Evolutionary conservation across 1,140 invertebrate species (phyloP), one percentile per base, ranked within the genome.

Genomic region (Bilobella aurantiaca): DNA sequence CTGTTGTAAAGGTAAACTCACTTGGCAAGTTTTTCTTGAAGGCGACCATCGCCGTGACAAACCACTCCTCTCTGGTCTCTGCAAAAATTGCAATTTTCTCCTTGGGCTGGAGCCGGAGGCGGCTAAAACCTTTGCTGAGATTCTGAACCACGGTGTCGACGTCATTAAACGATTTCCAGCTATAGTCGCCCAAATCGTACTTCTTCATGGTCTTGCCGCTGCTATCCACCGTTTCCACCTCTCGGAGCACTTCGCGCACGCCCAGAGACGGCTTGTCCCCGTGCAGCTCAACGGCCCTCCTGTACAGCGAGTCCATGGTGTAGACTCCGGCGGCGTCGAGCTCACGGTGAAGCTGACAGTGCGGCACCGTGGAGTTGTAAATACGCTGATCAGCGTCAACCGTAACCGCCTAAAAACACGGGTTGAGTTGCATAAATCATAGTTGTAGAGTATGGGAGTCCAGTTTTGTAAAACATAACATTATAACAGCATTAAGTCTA

Each of bases 161-260:
- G 71, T 95, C 88, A n/a, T 78, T 77, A 77, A 85, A 98, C 2
- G 86, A 87, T 62, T 87, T 84, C 95, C 95, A 99, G 70, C 85
- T 83, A 78, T 98, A 99, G 3, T 92, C 87, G 30, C 93, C 93
- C 84, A 96, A 87, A 74, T 89, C 88, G 79, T 91, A 90, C 32
- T 99, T 98, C 79, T 96, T 97, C 74, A 98, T 97, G 21, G 96
- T 82, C 75, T 91, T 85, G 49, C 96, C 96, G 78, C 96, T 94
- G 16, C 28, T 84, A 76, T 98, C 93, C 1, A 86, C 76, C 76
- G 98, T 94, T 74, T 98, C 92, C 75, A 95, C 91, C 76, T 96
- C 93, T 49, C 86, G 85, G 1, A 97, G 79, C 63, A 98, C 87
- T 73, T 94, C 84, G 57, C 96, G 81, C 0, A 91, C 94, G 18